Evolutionary conservation across 2,113 vertebrate genomes (phyloP).

Genomic region (Neopipo cinnamomea): DNA sequence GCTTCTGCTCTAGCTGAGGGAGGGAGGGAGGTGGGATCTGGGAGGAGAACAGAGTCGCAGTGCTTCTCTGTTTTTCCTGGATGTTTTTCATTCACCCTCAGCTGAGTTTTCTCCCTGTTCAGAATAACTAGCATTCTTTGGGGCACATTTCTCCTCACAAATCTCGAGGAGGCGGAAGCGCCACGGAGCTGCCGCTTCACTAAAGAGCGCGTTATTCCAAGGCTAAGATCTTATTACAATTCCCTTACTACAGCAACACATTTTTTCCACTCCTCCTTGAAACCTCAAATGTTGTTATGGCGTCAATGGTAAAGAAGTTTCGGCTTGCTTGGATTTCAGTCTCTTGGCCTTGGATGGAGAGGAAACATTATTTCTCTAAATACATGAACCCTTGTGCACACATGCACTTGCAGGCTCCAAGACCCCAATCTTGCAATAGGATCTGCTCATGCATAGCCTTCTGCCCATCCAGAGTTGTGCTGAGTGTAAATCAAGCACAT

Average conservation of each 20-base stretch:
- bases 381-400: not conserved
- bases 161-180: not conserved
- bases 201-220: not conserved
- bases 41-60: not conserved
- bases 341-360: conserved; percentile 18
- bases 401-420: not conserved
- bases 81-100: conserved; percentile 13
- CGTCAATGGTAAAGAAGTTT: conserved; percentile 56
- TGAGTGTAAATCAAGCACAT: not conserved
- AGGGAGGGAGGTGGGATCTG: not conserved
- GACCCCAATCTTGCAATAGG: not conserved
- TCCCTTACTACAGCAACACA: conserved; percentile 56
- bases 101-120: not conserved
- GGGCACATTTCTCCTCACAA: conserved; percentile 51
- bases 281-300: conserved; percentile 67
- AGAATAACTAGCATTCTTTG: conserved; percentile 28
- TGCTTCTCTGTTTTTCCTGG: conserved; percentile 41
- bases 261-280: conserved; percentile 36
- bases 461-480: not conserved
- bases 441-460: not conserved
- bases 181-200: not conserved
- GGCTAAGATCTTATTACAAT: conserved; percentile 54
- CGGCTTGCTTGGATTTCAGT: conserved; percentile 56
- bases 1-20: not conserved
- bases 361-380: conserved; percentile 56